Base-by-base conservation (phyloP, 2,797 vertebrate genomes). In the Argya squamiceps region DNA sequence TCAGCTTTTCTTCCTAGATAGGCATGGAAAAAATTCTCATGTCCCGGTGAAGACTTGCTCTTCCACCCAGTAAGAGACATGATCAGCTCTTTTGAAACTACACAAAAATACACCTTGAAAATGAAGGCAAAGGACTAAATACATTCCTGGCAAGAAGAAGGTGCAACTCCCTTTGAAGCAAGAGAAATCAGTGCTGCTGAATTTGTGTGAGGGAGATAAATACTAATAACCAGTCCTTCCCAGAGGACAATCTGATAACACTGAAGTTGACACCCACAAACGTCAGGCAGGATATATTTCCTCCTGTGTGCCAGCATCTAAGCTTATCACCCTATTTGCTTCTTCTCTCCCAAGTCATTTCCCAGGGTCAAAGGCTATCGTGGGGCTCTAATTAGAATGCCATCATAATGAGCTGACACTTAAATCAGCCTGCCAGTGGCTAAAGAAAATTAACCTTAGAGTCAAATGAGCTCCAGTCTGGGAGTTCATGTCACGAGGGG, bases 361-460 rank as follows among this genome's bases (percentile, higher is more conserved):
- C 78, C 60, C 64, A 77, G 90, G 93, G 96, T 95, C 93, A 95
- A 94, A 96, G 92, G 93, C 86, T 96, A 96, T 96, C 77, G 0
- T n/a, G 60, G 46, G 90, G 64, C 70, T 95, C 93, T 97, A 97
- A 97, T 97, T 97, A 96, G 80, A 96, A 93, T 95, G 95, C 89
- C 96, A 96, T 95, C 47, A 1, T 96, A 96, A 97, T 87, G 86
- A 97, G 95, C 80, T 96, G 96, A 92, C 80, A 92, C 94, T 93
- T 95, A 90, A 95, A 95, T 96, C 95, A 95, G 83, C 68, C 75
- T 91, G 95, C 86, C 92, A 94, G 80, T 92, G 90, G 96, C 95
- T 96, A 44, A 93, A 95, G 93, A 95, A 94, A 96, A 97, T 97
- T 97, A 97, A 97, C 96, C 96, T 95, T 37, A 30, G 78, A 91